Evolutionary conservation across 2,888 invertebrate species (phyloP), one percentile per base, ranked within the genome.

Genomic region (Tiliacea aurago): DNA sequence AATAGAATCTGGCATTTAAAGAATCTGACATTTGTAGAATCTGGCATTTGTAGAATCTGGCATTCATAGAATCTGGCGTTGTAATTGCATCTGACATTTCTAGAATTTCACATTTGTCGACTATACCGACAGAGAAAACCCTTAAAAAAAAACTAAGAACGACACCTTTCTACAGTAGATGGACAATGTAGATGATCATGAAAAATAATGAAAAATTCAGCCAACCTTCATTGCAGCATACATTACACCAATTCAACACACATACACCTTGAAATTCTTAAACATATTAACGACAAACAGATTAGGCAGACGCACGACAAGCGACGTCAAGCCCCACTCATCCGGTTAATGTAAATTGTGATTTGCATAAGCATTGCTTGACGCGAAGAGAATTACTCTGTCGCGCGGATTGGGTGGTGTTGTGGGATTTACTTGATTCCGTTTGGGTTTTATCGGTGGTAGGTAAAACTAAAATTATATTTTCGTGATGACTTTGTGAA

Each of bases 291-390:
- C 84, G 75, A 70, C 59, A 65, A 70, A 80, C 33, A 86, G 83
- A 86, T 86, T 79, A 86, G 76, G 71, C 47, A 78, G 72, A 77
- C 72, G 58, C 73, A 83, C 83, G 87, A 86, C 78, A 86, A 83
- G 80, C 84, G 49, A 63, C 69, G 53, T 49, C 67, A 71, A 59
- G 78, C 58, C 71, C 55, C 78, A 82, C 74, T 80, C 85, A 86
- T 84, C 84, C 83, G 82, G 76, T 76, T 77, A 87, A 88, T 90
- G 91, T 89, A 90, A 90, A 92, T 91, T 88, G 86, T 84, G 80
- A 93, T 93, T 93, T 92, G 90, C 93, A 93, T 93, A 93, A 91
- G 89, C 90, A 90, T 91, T 88, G 86, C 84, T 79, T 75, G 71
- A 80, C 79, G 81, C 74, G 41, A 66, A 43, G 49, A 76, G 63